Evolutionary conservation across 2,888 invertebrate species (phyloP), one percentile per base, ranked within the genome.

Genomic region (Stenodera caucasica): DNA sequence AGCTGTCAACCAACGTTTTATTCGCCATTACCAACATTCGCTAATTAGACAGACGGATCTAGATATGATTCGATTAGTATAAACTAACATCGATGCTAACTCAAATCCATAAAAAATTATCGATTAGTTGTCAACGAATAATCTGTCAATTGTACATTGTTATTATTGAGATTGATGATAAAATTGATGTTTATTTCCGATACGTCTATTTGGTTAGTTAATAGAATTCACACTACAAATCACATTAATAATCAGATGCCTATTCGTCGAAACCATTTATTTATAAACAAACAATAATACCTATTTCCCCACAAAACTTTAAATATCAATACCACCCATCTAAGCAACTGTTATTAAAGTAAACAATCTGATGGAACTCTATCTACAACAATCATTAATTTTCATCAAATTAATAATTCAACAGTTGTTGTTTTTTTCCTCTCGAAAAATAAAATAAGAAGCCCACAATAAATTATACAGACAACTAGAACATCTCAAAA

Each of bases 1-100:
- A 67, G 68, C 69, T 70, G 73, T 71, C 72, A 71, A 70, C 70
- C 67, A 67, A 67, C 72, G 67, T 71, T 73, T 72, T 72, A 69
- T 72, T 70, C 68, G 66, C 64, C 56, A 67, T 69, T 69, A 67
- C 66, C n/a, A 63, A 69, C 65, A 63, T 61, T 63, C 62, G 57
- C 64, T 70, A 72, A 72, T 70, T 72, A 70, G 62, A 52, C 54
- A 26, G 40, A 8, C 40, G 18, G 2, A 21, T 40, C 40, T 40
- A 40, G 4, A 40, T 40, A 18, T 40, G 18, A 40, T 40, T 40
- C 12, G 21, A 21, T 18, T 26, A 5, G 5, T 26, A 26, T 5
- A 15, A 15, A 1, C 1, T 37, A 15, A 35, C 35, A 7, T 14
- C 3, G 1, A 32, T 32, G 12, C 14, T 2, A 35, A n/a, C n/a